Evolutionary conservation across 2,113 vertebrate species (phyloP).

Genomic region (Coreoperca whiteheadi): DNA sequence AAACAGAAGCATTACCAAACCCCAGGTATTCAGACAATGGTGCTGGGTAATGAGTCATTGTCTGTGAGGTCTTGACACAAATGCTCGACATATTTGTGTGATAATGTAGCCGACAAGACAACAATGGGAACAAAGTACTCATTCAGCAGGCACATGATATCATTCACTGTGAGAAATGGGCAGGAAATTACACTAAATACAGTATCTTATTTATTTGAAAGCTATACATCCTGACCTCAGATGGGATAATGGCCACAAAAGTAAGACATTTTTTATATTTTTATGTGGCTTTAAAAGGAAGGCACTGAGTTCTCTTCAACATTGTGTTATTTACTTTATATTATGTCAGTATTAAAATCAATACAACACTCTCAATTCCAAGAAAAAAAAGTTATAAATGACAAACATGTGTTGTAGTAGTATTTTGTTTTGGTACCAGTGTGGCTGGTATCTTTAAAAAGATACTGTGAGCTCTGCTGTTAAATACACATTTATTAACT

Average conservation of each 20-base stretch:
- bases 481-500: not conserved
- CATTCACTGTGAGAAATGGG: conserved; percentile 22
- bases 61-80: conserved; percentile 54
- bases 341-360: too few species aligned
- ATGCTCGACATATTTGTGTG: conserved; percentile 67
- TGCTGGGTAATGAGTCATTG: conserved; percentile 65
- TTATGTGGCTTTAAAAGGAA: not conserved
- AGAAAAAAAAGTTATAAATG: not conserved
- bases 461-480: not conserved
- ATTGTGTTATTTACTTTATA: not conserved
- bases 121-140: conserved; percentile 45
- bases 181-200: not conserved
- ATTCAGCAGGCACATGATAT: conserved; percentile 25
- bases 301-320: not conserved
- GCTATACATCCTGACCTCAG: not conserved
- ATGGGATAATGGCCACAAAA: not conserved
- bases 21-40: conserved; percentile 66
- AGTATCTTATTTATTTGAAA: conserved; percentile 1
- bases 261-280: not conserved
- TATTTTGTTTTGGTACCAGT: not conserved
- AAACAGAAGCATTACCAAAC: conserved; percentile 33
- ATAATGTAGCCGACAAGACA: conserved; percentile 54
- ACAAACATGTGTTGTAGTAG: not conserved
- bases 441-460: not conserved
- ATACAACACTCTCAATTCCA: not conserved